Percentiles rank a stretch among this genome's conserved stretches.
Conservation (phyloP, 1,140 invertebrate species). For the Magallana ariakensis region DNA sequence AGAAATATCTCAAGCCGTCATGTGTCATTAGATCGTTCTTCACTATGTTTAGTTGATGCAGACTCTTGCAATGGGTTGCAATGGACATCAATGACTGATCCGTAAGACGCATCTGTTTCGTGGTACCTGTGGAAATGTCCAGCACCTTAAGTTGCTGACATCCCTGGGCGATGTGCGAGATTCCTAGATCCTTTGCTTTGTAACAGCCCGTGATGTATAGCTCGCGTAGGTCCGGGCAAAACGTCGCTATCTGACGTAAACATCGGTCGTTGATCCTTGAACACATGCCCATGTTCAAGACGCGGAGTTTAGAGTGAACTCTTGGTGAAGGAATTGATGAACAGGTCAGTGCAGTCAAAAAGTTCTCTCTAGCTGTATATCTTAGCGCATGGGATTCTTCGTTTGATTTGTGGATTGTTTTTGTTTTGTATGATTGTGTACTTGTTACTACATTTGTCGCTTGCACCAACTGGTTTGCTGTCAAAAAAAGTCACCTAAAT, state of each 20-base stretch:
- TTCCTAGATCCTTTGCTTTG: not conserved
- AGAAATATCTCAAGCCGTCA: not conserved
- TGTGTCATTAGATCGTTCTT: not conserved
- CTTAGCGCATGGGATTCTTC: not conserved
- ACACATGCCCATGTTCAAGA: not conserved
- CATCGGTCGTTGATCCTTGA: not conserved
- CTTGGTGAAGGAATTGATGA: not conserved
- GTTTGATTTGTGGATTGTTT: too few relatives aligned
- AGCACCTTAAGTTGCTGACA: not conserved
- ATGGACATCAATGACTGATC: not conserved
- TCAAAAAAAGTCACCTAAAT: too few relatives aligned
- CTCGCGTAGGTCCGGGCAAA: not conserved
- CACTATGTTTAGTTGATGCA: not conserved
- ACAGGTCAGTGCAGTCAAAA: not conserved
- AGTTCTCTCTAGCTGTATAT: not conserved
- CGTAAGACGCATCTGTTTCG: not conserved
- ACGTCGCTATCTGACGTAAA: not conserved
- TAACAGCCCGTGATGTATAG: conserved; percentile 14
- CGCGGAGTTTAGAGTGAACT: not conserved
- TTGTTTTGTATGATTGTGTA: not conserved
- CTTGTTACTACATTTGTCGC: not conserved
- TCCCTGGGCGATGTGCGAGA: not conserved
- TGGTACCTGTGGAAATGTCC: not conserved
- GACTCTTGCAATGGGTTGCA: conserved; percentile 10
- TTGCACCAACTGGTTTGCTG: not conserved